Conservation (phyloP, 2,888 invertebrate species). For the Melitaea athalia region DNA sequence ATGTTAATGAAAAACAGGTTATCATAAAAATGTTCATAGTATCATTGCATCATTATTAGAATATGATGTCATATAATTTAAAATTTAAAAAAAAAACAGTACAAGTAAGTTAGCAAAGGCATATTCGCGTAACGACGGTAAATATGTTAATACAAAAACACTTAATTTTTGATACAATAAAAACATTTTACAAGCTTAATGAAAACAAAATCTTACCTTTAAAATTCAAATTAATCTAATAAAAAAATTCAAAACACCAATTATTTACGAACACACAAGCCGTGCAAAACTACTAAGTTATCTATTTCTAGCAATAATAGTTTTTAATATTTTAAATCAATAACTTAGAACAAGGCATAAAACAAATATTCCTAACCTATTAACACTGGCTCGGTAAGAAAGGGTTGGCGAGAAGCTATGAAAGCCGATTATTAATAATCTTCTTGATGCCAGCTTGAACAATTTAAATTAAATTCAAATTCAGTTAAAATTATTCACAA, state of each 20-base stretch:
- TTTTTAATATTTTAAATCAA: constrained; percentile 23
- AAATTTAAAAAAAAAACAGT: too few species aligned
- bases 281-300: background rate
- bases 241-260: background rate
- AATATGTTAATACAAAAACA: too few species aligned
- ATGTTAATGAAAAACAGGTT: too few species aligned
- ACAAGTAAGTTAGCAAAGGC: too few species aligned
- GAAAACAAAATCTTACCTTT: constrained; percentile 3
- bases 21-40: too few species aligned
- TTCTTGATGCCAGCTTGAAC: constrained; percentile 75
- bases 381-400: constrained; percentile 51
- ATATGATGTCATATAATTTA: too few species aligned
- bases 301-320: background rate
- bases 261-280: constrained; percentile 9
- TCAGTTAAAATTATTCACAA: constrained; percentile 10
- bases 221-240: background rate
- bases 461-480: constrained; percentile 29
- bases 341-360: constrained; percentile 18
- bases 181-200: background rate
- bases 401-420: constrained; percentile 63
- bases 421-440: constrained; percentile 62
- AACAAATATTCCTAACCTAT: constrained; percentile 62
- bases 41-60: too few species aligned
- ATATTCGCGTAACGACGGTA: too few species aligned
- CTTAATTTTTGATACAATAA: too few species aligned